phyloP scores from a whole-genome alignment of 2,797 vertebrate genomes.

The Coilia nasus region DNA sequence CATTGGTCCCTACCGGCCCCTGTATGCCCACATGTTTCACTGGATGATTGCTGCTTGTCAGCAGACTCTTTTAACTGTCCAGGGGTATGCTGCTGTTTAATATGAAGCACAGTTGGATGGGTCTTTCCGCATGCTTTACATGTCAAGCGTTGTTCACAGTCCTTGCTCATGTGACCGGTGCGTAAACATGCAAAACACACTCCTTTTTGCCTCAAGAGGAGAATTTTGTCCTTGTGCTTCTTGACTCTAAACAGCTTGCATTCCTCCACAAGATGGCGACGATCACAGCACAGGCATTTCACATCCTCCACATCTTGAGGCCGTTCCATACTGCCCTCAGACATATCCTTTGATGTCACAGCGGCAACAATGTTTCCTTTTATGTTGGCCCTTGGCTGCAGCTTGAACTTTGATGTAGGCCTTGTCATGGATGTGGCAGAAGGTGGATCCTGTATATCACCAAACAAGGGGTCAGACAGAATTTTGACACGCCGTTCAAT shows the following conservation, averaged over 20 bases:
- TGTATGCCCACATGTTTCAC: constrained; percentile 32
- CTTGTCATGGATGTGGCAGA: no score
- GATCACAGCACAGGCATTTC: not conserved
- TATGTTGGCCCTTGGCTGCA: not conserved
- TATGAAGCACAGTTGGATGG: constrained; percentile 36
- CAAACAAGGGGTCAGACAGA: no score
- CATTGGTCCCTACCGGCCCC: constrained; percentile 16
- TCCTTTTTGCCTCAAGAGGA: constrained; percentile 16
- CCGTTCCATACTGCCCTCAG: no score
- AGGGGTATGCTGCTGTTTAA: not conserved
- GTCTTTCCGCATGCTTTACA: constrained; percentile 30
- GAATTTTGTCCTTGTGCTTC: constrained; percentile 23
- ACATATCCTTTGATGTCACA: not conserved
- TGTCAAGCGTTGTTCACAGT: not conserved
- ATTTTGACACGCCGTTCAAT: no score
- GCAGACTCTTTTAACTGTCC: no score
- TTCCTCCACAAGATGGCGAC: not conserved
- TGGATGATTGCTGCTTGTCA: no score
- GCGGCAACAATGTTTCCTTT: not conserved
- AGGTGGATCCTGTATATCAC: not conserved
- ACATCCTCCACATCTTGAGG: no score
- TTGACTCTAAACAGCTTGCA: constrained; percentile 18
- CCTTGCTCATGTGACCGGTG: not conserved
- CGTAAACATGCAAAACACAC: constrained; percentile 11
- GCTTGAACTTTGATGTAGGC: not conserved